A percentile compares a stretch with the other conserved stretches of the same genome.
Evolutionary conservation across 2,888 invertebrate genomes (phyloP).

Genomic region (Platycnemis pennipes): DNA sequence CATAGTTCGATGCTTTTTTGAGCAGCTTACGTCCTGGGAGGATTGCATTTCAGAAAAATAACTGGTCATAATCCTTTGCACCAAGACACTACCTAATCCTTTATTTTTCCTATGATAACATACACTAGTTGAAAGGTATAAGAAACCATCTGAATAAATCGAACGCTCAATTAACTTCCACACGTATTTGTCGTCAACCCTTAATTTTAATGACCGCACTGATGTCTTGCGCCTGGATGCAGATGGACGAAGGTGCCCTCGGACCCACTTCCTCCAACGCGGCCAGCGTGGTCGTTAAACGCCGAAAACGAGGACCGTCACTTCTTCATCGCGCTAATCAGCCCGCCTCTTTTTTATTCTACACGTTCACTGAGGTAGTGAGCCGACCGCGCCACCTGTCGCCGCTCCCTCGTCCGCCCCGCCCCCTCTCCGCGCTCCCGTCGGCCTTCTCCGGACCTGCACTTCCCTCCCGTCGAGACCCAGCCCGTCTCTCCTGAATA

Average conservation of each 20-base stretch:
- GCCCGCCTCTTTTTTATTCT: slow-evolving; percentile 41
- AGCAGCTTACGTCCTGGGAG: too few species aligned
- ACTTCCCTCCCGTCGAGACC: background rate
- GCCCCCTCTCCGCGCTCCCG: slow-evolving; percentile 21
- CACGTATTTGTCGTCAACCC: too few species aligned
- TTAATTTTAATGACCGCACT: background rate
- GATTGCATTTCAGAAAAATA: too few species aligned
- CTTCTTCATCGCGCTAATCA: slow-evolving; percentile 63
- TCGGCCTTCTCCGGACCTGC: background rate
- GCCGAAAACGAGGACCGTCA: slow-evolving; percentile 33
- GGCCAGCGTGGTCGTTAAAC: slow-evolving; percentile 48
- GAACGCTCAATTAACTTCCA: background rate
- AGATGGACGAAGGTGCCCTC: slow-evolving; percentile 50
- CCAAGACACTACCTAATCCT: too few species aligned
- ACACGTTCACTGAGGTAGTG: background rate
- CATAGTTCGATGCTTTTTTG: too few species aligned
- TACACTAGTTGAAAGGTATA: too few species aligned
- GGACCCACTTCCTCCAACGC: slow-evolving; percentile 31
- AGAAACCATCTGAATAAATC: too few species aligned
- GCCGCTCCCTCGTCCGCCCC: background rate
- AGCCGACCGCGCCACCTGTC: slow-evolving; percentile 9
- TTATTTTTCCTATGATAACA: too few species aligned
- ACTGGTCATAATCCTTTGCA: too few species aligned
- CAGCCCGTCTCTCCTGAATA: background rate
- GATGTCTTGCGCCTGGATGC: slow-evolving; percentile 41